Base-by-base conservation (phyloP, 2,888 invertebrate species). In the Mylabris sibirica region DNA sequence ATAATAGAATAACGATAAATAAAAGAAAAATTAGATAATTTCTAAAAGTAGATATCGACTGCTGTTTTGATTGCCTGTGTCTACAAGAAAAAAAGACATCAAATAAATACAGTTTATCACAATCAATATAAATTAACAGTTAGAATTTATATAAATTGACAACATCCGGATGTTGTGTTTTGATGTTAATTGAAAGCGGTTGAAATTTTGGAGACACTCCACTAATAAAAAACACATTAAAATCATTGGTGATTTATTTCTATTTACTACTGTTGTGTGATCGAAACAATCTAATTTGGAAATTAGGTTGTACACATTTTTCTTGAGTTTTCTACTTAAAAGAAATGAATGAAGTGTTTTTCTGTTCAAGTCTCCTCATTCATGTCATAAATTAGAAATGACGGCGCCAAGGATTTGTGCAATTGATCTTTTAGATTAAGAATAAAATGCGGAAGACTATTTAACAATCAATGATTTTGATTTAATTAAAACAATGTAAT, bases 371-470 rank as follows among this genome's bases (percentile, higher is more conserved):
- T 49, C 20, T n/a, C n/a, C n/a, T 53, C 11, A 53, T 53, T 53
- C 4, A 22, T 53, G 12, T 24, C 2, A 11, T 53, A 53, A 53
- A 53, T 53, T 53, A 53, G 11, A 53, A 24, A 22, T 24, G 24
- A 53, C 53, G 53, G 24, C 53, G 53, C 53, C 53, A 53, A 53
- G 53, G 53, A 53, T 53, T 53, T 53, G 53, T 53, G 53, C 24
- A 53, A 53, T 8, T 20, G 49, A 20, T 20, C 20, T 30, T 30
- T 20, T 49, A 44, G n/a, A 49, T 53, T 24, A 22, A 24, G 12
- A 22, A 22, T 12, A 53, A 11, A 53, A 53, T 24, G 12, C 53
- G 53, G 24, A 53, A 53, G 12, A 53, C 3, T 53, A 53, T 53
- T 22, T 24, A 14, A 53, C 4, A 53, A 53, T 53, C 8, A 12